phyloP scores from a whole-genome alignment of 2,888 invertebrate species.

The Yponomeuta plumbellus region DNA sequence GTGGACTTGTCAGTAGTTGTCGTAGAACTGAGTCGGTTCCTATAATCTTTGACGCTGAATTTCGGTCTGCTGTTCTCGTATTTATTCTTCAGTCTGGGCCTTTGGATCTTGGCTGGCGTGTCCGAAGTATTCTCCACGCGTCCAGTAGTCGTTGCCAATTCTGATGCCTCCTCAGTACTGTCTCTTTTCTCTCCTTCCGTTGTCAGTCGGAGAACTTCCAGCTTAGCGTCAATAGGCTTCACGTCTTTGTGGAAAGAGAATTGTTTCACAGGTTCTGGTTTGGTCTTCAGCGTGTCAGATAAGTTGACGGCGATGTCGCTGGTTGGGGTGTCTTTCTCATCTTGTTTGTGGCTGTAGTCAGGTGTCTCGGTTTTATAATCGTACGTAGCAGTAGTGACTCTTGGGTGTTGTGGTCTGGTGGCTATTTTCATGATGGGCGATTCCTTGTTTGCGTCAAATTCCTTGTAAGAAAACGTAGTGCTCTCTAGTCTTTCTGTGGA shows the following conservation, averaged over 20 bases:
- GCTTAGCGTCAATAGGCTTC: constrained; percentile 61
- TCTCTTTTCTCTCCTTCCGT: constrained; percentile 34
- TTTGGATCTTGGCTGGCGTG: constrained; percentile 38
- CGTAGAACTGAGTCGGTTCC: constrained; percentile 78
- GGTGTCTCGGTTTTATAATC: constrained; percentile 52
- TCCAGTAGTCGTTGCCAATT: constrained; percentile 43
- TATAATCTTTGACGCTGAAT: constrained; percentile 87
- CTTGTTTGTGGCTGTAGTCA: constrained; percentile 69
- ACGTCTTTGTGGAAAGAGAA: constrained; percentile 68
- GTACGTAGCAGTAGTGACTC: constrained; percentile 37
- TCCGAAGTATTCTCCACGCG: constrained; percentile 48
- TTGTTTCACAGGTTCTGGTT: constrained; percentile 40
- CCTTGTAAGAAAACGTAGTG: constrained; percentile 45
- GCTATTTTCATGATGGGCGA: constrained; percentile 73
- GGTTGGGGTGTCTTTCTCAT: constrained; percentile 72
- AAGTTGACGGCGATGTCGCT: constrained; percentile 65
- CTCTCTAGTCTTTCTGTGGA: constrained; percentile 52
- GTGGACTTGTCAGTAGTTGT: constrained; percentile 59
- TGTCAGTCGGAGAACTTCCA: constrained; percentile 37
- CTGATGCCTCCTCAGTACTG: constrained; percentile 32
- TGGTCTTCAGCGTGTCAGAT: constrained; percentile 40
- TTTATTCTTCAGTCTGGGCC: constrained; percentile 68
- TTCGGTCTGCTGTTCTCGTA: constrained; percentile 80
- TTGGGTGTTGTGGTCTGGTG: constrained; percentile 49
- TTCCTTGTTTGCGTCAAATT: constrained; percentile 52